A percentile compares a stretch with the other conserved stretches of the same genome.
Evolutionary conservation across 1,140 invertebrate genomes (phyloP).

Genomic region (Batillaria attramentaria): DNA sequence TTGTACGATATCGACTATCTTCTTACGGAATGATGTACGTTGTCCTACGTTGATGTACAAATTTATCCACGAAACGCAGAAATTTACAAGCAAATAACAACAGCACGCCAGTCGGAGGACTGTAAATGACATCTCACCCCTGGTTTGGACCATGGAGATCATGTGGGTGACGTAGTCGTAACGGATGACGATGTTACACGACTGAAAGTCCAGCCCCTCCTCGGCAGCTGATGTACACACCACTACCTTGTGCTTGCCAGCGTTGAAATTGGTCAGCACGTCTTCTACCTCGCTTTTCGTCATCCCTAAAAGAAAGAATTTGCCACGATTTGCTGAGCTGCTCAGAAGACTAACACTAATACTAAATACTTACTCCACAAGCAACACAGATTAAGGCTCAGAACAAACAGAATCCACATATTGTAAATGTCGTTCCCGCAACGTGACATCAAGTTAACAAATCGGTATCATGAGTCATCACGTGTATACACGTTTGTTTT

Average conservation of each 20-base stretch:
- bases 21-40: no score
- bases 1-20: no score
- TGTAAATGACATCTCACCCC: no score
- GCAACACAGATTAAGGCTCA: neutral
- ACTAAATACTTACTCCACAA: neutral
- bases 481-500: no score
- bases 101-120: no score
- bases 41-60: no score
- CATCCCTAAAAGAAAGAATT: constrained; percentile 3
- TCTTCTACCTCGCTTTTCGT: neutral
- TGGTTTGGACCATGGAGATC: constrained; percentile 20
- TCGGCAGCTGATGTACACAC: constrained; percentile 20
- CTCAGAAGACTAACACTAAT: neutral
- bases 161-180: constrained; percentile 16
- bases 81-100: no score
- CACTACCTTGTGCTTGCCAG: neutral
- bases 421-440: neutral
- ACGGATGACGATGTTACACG: constrained; percentile 19
- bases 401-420: neutral
- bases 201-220: constrained; percentile 23
- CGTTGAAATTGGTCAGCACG: constrained; percentile 17
- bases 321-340: neutral
- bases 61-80: no score
- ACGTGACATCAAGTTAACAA: neutral
- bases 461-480: no score